A percentile compares a stretch with the other conserved stretches of the same genome.
Evolutionary conservation across 2,888 invertebrate genomes (phyloP).

Genomic region (Plebejus anna): DNA sequence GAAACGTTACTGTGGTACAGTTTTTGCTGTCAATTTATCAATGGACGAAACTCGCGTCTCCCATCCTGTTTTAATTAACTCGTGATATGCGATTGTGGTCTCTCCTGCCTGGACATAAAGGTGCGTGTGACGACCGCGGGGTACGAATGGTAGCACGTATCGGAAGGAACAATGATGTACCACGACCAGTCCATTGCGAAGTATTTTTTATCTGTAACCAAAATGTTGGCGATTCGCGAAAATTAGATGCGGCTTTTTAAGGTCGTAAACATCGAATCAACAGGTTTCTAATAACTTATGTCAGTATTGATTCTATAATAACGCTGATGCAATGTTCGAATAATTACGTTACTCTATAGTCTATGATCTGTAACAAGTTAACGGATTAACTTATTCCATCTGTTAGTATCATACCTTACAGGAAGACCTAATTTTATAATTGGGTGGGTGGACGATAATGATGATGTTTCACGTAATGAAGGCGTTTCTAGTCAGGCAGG

Average conservation of each 20-base stretch:
- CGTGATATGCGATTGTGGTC: conserved; percentile 33
- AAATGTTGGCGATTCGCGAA: conserved; percentile 43
- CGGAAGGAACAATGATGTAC: conserved; percentile 67
- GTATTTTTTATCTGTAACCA: conserved; percentile 68
- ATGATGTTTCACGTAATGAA: conserved; percentile 28
- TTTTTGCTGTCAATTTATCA: conserved; percentile 42
- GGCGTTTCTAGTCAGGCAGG: conserved; percentile 29
- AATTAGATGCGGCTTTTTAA: conserved; percentile 36
- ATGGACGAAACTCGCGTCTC: conserved; percentile 40
- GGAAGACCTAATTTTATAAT: background rate
- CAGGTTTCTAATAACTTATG: background rate
- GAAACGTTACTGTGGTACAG: conserved; percentile 28
- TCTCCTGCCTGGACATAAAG: conserved; percentile 34
- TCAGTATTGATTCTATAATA: conserved; percentile 6
- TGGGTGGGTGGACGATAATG: conserved; percentile 11
- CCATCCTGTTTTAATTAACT: conserved; percentile 42
- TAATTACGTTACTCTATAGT: background rate
- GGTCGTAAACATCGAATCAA: background rate
- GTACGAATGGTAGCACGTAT: conserved; percentile 59
- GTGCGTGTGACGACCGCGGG: conserved; percentile 31
- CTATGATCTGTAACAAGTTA: background rate
- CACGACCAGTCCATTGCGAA: conserved; percentile 57
- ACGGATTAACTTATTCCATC: background rate
- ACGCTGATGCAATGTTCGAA: conserved; percentile 8
- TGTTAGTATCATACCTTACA: background rate